These are phyloP conservation scores for Neocloeon triangulifer DNA, from an alignment of 1,140 invertebrate genomes.

Conservation along the genomic window DNA sequence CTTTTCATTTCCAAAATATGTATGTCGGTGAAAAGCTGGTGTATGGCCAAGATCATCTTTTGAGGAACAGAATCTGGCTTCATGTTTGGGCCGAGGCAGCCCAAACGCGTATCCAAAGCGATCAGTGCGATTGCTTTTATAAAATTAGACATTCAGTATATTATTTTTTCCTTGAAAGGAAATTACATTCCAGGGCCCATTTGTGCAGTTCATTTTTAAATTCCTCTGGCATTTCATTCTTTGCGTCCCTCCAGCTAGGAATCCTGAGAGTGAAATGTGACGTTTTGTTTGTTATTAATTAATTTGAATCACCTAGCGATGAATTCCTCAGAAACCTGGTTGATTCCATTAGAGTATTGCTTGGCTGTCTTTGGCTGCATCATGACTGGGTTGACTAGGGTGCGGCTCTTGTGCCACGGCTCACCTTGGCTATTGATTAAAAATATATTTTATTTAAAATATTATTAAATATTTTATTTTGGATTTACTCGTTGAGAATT, in stretches of 20 bases:
- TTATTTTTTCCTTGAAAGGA: background rate
- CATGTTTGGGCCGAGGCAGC: slow-evolving; percentile 26
- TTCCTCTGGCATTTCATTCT: slow-evolving; percentile 22
- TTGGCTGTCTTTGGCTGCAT: slow-evolving; percentile 15
- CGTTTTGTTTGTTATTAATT: too few species aligned
- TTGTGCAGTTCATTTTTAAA: slow-evolving; percentile 38
- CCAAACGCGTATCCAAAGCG: slow-evolving; percentile 38
- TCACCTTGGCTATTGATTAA: slow-evolving; percentile 23
- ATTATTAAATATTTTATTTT: background rate
- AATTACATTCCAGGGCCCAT: slow-evolving; percentile 38
- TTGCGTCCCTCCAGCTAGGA: slow-evolving; percentile 7
- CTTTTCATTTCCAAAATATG: slow-evolving; percentile 33
- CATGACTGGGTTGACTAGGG: slow-evolving; percentile 14
- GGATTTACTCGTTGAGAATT: slow-evolving; percentile 13
- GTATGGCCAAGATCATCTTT: slow-evolving; percentile 30
- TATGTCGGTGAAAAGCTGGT: slow-evolving; percentile 29
- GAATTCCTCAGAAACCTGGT: slow-evolving; percentile 14
- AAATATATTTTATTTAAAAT: background rate
- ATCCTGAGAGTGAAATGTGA: slow-evolving; percentile 9
- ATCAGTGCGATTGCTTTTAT: slow-evolving; percentile 32
- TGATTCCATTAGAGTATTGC: slow-evolving; percentile 13
- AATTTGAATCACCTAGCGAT: slow-evolving; percentile 22
- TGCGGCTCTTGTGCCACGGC: slow-evolving; percentile 15
- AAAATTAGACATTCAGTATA: background rate
- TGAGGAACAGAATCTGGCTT: slow-evolving; percentile 25